Evolutionary conservation across 1,140 invertebrate species (phyloP).

Genomic region (Cydia amplana): DNA sequence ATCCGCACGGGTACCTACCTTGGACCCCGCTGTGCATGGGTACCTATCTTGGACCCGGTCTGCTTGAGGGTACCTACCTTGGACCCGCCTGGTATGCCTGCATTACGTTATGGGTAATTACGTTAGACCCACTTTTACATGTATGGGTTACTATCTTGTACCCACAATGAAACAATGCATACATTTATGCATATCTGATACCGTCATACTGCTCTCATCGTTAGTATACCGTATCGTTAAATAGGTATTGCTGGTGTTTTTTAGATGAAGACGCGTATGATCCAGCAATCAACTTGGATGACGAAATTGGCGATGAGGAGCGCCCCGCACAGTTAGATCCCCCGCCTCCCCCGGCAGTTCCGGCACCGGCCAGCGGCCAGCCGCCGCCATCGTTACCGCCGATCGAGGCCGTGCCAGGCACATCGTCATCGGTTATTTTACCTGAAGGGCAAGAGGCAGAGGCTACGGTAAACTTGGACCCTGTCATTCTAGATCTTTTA

Average conservation of each 20-base stretch:
- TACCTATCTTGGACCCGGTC: too few relatives aligned
- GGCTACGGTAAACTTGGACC: not conserved
- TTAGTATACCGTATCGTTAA: not conserved
- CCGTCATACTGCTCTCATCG: not conserved
- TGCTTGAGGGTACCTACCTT: too few relatives aligned
- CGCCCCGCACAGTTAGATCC: not conserved
- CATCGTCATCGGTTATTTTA: not conserved
- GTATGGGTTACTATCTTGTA: too few relatives aligned
- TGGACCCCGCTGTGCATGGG: too few relatives aligned
- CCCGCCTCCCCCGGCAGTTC: too few relatives aligned
- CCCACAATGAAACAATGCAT: not conserved
- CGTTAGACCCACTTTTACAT: too few relatives aligned
- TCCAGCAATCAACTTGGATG: not conserved
- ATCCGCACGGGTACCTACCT: too few relatives aligned
- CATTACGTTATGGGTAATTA: too few relatives aligned
- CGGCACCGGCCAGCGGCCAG: not conserved
- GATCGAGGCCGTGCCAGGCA: not conserved
- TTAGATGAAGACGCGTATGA: not conserved
- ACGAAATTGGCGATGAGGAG: not conserved
- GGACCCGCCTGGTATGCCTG: too few relatives aligned
- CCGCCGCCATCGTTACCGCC: not conserved
- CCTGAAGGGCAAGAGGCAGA: not conserved
- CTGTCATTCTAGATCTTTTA: too few relatives aligned
- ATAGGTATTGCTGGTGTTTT: not conserved
- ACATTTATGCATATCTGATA: not conserved